Percentiles rank a stretch among this genome's conserved stretches.
These are phyloP conservation scores for Macrophya annulata DNA, from an alignment of 2,888 invertebrate species.

Conservation along the genomic window DNA sequence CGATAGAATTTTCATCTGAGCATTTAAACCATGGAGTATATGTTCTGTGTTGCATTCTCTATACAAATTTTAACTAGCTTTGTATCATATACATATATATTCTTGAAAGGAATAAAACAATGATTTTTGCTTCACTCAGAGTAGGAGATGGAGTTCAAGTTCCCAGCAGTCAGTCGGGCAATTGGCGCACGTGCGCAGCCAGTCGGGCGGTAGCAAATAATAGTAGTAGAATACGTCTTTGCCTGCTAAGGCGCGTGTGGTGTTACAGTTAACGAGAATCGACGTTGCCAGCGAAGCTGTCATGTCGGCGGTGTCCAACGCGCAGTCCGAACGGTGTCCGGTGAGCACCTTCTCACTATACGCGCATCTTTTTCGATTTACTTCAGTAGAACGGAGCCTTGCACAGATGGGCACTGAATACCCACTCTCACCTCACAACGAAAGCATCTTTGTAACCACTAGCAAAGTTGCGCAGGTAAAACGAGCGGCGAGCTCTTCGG, in stretches of 20 bases:
- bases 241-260: conserved; percentile 57
- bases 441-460: conserved; percentile 38
- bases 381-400: conserved; percentile 43
- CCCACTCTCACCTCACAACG: conserved; percentile 37
- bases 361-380: conserved; percentile 54
- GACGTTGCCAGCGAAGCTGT: conserved; percentile 69
- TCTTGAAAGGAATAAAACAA: not conserved
- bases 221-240: conserved; percentile 55
- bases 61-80: conserved; percentile 7
- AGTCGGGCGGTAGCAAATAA: conserved; percentile 48
- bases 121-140: conserved; percentile 16
- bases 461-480: conserved; percentile 24
- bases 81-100: not conserved
- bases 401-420: conserved; percentile 57
- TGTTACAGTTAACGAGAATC: conserved; percentile 73
- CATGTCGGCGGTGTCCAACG: conserved; percentile 67
- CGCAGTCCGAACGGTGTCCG: conserved; percentile 58
- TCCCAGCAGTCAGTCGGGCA: conserved; percentile 45
- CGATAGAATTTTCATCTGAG: not conserved
- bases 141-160: not conserved
- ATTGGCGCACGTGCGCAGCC: conserved; percentile 48
- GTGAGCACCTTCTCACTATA: conserved; percentile 54
- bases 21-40: not conserved
- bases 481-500: not conserved
- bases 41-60: not conserved